Base-by-base conservation (phyloP, 2,888 invertebrate species). In the Argyresthia albistria region DNA sequence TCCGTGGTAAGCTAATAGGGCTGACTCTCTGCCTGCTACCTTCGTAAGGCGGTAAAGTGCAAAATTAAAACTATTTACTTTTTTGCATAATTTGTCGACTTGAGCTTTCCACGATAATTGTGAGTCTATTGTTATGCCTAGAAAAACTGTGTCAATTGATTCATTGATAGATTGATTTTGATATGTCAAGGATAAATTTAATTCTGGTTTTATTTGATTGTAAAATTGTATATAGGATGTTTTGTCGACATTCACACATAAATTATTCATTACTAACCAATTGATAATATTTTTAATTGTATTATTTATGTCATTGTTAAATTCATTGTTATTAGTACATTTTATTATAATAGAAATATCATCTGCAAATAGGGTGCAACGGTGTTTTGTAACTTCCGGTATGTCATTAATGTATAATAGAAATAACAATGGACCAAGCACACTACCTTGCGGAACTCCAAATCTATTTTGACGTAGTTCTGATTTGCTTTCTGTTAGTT, bases 321-420 rank as follows among this genome's bases (percentile, higher is more conserved):
- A 46, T 35, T 53, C 39, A 15, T n/a, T 8, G 4, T 35, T 42
- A 43, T 55, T 47, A n/a, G 39, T 8, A 35, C 55, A 57, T 9
- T 51, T 46, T 16, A 55, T 49, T 12, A 55, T 12, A 39, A 55
- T 10, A 10, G 56, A 55, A 35, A 56, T 54, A 36, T 58, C 57
- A 35, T 58, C 84, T 84, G 66, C 35, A 57, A 53, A 54, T 36
- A 50, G 48, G 56, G 51, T 11, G 49, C 56, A 51, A 12, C n/a
- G 46, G 1, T 8, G 0, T 50, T 15, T 43, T 37, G 45, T 51
- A 36, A 45, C 48, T 43, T 15, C 14, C 12, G 43, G 56, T 8
- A 57, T 37, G 47, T 55, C 57, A 37, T 57, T 57, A n/a, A 25
- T 25, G 39, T 55, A 55, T 12, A 50, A 37, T 8, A 56, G 25